Percentiles rank a stretch among this genome's conserved stretches.
These are phyloP conservation scores for Zosterops hypoxanthus DNA, from an alignment of 2,113 vertebrate genomes.

Conservation along the genomic window DNA sequence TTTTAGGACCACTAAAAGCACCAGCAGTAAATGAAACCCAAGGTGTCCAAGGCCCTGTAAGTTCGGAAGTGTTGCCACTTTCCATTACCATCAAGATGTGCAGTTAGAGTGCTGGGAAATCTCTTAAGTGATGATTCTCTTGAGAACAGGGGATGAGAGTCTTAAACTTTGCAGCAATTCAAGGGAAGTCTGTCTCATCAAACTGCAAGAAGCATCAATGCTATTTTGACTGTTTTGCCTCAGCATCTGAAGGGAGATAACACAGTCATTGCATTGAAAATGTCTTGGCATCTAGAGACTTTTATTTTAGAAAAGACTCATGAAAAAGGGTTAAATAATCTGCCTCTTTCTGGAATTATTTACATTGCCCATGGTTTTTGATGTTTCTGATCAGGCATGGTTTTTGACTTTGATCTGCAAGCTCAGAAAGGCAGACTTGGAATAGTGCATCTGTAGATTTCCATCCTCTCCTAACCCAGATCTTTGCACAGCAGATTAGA, in stretches of 20 bases:
- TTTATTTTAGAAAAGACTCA: not conserved
- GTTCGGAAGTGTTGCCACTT: not conserved
- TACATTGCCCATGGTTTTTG: not conserved
- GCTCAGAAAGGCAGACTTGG: not conserved
- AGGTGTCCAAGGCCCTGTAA: slow-evolving; percentile 12
- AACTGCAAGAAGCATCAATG: not conserved
- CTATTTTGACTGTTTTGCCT: not conserved
- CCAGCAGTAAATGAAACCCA: slow-evolving; percentile 17
- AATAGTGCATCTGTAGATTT: slow-evolving; percentile 1
- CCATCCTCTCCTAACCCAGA: slow-evolving; percentile 22
- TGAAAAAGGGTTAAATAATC: not conserved
- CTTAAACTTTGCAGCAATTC: not conserved
- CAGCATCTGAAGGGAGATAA: not conserved
- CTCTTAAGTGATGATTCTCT: not conserved
- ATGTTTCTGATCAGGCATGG: not conserved
- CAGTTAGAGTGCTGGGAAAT: not conserved
- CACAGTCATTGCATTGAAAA: not conserved
- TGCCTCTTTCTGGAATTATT: not conserved
- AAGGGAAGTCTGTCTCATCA: not conserved
- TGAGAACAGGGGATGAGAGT: not conserved
- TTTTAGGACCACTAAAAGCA: not conserved
- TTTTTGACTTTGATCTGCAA: not conserved
- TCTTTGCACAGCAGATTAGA: slow-evolving; percentile 13
- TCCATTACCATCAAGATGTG: not conserved
- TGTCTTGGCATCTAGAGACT: not conserved